phyloP scores from a whole-genome alignment of 2,113 vertebrate genomes.

The Phrynocephalus versicolor region DNA sequence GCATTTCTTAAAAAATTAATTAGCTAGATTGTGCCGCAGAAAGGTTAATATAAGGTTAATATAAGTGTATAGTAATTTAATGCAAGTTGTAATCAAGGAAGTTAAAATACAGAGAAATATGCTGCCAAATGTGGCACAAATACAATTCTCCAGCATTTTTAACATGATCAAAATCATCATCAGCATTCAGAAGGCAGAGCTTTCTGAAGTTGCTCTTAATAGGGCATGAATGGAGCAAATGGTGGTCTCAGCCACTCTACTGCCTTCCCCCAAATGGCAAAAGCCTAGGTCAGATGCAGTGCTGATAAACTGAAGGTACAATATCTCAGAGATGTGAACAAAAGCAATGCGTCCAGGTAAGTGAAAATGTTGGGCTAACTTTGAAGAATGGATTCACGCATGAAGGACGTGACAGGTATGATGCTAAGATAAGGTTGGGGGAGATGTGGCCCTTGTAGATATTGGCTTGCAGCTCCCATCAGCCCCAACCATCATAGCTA shows the following conservation, averaged over 20 bases:
- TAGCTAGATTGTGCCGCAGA: background rate
- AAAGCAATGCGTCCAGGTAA: background rate
- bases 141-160: background rate
- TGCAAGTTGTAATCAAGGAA: background rate
- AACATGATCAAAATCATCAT: background rate
- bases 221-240: background rate
- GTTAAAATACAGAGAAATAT: background rate
- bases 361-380: background rate
- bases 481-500: too few relatives aligned
- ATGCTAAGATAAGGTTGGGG: background rate
- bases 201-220: background rate
- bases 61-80: background rate
- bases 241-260: background rate
- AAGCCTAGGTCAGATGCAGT: background rate
- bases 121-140: background rate
- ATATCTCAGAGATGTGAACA: background rate
- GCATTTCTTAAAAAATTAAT: background rate
- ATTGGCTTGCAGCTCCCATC: too few relatives aligned
- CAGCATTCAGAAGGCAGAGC: conserved; percentile 13
- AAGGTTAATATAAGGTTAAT: too few relatives aligned
- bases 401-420: background rate
- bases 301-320: too few relatives aligned
- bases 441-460: too few relatives aligned
- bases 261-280: background rate
- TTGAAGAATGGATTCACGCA: background rate